phyloP scores from a whole-genome alignment of 2,888 invertebrate genomes.

The Poecilobothrus nobilitatus region DNA sequence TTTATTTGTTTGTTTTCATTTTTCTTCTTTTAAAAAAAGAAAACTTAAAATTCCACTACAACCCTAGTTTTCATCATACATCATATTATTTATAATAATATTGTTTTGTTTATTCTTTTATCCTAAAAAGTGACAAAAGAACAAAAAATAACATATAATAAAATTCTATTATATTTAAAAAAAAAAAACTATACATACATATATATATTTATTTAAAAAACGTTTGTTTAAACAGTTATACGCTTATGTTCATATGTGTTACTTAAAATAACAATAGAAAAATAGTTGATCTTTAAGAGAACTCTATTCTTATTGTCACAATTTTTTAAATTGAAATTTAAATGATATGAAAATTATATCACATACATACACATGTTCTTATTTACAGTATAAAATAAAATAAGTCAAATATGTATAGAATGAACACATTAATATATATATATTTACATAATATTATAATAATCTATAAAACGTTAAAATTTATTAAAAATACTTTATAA shows the following conservation, averaged over 20 bases:
- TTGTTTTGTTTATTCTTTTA: not conserved
- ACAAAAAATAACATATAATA: too few species aligned
- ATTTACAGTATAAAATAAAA: too few species aligned
- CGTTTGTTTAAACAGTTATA: not conserved
- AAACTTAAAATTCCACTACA: not conserved
- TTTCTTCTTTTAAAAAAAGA: not conserved
- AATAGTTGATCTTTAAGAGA: not conserved
- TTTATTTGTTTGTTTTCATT: not conserved
- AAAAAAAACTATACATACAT: not conserved
- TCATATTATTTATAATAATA: not conserved
- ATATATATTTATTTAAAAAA: not conserved
- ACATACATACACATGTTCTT: not conserved
- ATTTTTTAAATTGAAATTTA: slow-evolving; percentile 2
- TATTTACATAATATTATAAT: too few species aligned
- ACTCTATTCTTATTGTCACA: not conserved
- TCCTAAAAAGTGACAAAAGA: not conserved
- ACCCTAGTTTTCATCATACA: not conserved
- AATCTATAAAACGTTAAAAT: too few species aligned
- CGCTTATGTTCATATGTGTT: not conserved
- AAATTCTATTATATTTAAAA: not conserved
- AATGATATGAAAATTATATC: not conserved
- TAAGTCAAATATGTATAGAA: too few species aligned
- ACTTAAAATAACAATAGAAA: not conserved
- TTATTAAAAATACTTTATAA: too few species aligned
- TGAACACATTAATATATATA: too few species aligned